Base-by-base conservation (phyloP, 2,797 vertebrate species). In the Hydrolagus colliei region DNA sequence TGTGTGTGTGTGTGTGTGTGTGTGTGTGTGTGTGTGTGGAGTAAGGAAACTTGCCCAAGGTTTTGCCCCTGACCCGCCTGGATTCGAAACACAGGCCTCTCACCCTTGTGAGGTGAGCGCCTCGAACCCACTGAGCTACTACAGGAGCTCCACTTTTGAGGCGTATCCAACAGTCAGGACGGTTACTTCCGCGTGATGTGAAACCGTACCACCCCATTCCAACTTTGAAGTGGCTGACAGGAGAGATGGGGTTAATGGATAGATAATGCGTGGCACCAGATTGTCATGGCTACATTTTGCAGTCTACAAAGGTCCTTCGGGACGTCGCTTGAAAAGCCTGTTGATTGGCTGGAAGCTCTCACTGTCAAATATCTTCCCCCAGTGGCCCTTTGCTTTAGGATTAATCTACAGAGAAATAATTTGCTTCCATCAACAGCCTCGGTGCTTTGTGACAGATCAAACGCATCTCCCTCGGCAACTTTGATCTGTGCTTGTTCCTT, bases 401-500 rank as follows among this genome's bases (percentile, higher is more conserved):
- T 61, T 86, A 80, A 67, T 77, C 86, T 73, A 77, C 77, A 75
- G 35, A 73, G 87, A 86, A 86, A 86, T 87, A 87, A 80, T 75
- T 86, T 86, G 87, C 73, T 84, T 80, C 86, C 86, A 68, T 87
- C 75, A 86, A 86, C 86, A 88, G 87, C 72, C 79, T 27, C 68
- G 73, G 86, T 78, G 67, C 71, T 32, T 27, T 86, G 86, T 87
- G 85, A 86, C 86, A 87, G 86, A 88, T 87, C 88, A 87, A 86
- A 87, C 86, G 78, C 75, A 61, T 62, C 73, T 35, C 86, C 74
- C 86, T 72, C 85, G 86, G 87, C 88, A 73, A 73, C 85, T 87
- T 88, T 87, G 87, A 88, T 87, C 78, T 74, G 76, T 63, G 73
- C 61, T 76, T 86, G 77, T 87, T 85, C 61, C 74, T 86, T 82